Conservation (phyloP, 2,113 vertebrate species). For the Tragelaphus scriptus region DNA sequence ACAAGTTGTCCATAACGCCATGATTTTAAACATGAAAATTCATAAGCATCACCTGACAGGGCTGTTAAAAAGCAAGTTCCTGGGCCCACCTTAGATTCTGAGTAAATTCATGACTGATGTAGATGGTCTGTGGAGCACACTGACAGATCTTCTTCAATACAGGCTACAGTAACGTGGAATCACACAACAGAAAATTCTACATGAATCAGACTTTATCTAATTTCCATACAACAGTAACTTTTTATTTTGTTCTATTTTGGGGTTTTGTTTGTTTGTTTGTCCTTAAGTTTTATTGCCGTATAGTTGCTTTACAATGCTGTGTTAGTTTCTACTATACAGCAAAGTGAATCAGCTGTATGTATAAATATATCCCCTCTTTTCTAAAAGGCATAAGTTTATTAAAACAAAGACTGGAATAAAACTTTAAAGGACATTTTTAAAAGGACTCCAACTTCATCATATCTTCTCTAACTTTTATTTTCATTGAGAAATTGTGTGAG, state of each 20-base stretch:
- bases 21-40: neutral
- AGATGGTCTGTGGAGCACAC: neutral
- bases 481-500: conserved; percentile 82
- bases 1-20: neutral
- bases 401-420: neutral
- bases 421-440: neutral
- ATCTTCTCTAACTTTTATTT: conserved; percentile 71
- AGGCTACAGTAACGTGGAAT: neutral
- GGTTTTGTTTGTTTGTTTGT: neutral
- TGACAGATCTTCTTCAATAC: neutral
- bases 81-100: neutral
- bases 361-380: neutral
- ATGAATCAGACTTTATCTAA: neutral
- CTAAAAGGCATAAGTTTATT: conserved; percentile 35
- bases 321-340: neutral
- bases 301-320: neutral
- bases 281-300: neutral
- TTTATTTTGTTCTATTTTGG: neutral
- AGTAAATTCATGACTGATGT: no score
- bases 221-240: conserved; percentile 2
- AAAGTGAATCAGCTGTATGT: neutral
- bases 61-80: neutral
- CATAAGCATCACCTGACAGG: neutral
- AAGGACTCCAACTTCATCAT: neutral
- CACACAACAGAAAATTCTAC: neutral